phyloP scores from a whole-genome alignment of 2,113 vertebrate genomes.

The Hippocampus guttulatus region DNA sequence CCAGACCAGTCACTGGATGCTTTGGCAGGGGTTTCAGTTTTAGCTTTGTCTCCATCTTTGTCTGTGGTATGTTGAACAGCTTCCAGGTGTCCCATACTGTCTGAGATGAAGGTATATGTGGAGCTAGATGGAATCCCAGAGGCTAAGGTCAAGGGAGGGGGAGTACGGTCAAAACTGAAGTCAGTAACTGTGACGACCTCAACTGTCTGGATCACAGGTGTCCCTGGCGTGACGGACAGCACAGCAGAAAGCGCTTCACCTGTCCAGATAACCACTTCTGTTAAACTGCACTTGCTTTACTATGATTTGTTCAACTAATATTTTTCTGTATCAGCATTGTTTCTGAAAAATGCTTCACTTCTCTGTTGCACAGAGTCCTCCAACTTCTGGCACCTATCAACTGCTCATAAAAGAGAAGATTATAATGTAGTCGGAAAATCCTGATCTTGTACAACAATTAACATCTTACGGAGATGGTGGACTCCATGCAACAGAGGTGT shows the following conservation, averaged over 20 bases:
- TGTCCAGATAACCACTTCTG: slow-evolving; percentile 15
- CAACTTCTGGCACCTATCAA: too few species aligned
- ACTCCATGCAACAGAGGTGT: not conserved
- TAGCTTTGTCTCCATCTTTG: not conserved
- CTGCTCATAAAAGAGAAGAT: too few species aligned
- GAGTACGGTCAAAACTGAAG: not conserved
- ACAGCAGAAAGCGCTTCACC: slow-evolving; percentile 33
- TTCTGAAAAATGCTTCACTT: too few species aligned
- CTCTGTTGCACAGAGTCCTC: too few species aligned
- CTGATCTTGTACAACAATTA: not conserved
- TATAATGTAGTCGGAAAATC: not conserved
- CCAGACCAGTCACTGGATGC: slow-evolving; percentile 31
- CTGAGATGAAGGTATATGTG: slow-evolving; percentile 24
- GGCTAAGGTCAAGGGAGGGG: not conserved
- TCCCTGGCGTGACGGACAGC: not conserved
- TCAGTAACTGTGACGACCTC: slow-evolving; percentile 17
- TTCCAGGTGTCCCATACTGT: slow-evolving; percentile 35
- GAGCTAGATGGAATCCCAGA: slow-evolving; percentile 30
- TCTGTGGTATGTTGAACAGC: slow-evolving; percentile 24
- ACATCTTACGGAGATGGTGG: not conserved
- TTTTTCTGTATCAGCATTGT: not conserved
- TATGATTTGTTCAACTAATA: too few species aligned
- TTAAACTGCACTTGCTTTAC: not conserved
- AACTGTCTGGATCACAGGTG: slow-evolving; percentile 3
- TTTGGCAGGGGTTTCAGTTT: slow-evolving; percentile 1